Base-by-base conservation (phyloP, 2,113 vertebrate genomes). In the Cyanistes caeruleus region DNA sequence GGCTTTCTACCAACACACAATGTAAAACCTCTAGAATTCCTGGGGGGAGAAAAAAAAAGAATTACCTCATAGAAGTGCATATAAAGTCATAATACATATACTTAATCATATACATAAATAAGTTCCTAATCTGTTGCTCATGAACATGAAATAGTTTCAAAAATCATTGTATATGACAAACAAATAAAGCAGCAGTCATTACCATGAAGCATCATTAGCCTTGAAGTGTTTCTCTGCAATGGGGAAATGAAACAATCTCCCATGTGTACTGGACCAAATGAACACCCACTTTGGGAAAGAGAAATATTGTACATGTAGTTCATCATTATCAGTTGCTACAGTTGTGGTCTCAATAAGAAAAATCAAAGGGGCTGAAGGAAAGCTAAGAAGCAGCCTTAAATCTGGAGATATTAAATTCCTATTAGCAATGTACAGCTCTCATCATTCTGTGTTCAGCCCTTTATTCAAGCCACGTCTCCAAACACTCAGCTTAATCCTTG, bases 11-110 rank as follows among this genome's bases (percentile, higher is more conserved):
- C 95, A 99, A 95, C 13, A 99, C 99, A 97, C 99, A 99, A 77
- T 99, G 99, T 90, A 99, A 98, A 90, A 99, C 99, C 86, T 99
- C 99, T n/a, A 99, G 97, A 95, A 99, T 99, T 80, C 99, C 99
- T 99, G 48, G 15, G 62, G 18, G 69, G 39, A 8, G 0, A 7
- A 56, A 17, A 37, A 63, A 53, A 37, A 63, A 56, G 0, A 46
- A 51, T 2, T 30, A 23, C 60, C 73, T 77, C 60, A 48, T 46
- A 7, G 1, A 74, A 60, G 13, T 18, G 33, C 13, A 62, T 39
- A 76, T 28, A 55, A 91, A 68, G 55, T 59, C 22, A 23, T n/a
- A 88, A 84, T 8, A 39, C 39, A 39, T 63, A 15, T 12, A 77
- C 3, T 31, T 35, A 51, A 39, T 10, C 37, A 37, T 37, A 37